phyloP scores from a whole-genome alignment of 2,888 invertebrate genomes.

The Quadroppia sp. region DNA sequence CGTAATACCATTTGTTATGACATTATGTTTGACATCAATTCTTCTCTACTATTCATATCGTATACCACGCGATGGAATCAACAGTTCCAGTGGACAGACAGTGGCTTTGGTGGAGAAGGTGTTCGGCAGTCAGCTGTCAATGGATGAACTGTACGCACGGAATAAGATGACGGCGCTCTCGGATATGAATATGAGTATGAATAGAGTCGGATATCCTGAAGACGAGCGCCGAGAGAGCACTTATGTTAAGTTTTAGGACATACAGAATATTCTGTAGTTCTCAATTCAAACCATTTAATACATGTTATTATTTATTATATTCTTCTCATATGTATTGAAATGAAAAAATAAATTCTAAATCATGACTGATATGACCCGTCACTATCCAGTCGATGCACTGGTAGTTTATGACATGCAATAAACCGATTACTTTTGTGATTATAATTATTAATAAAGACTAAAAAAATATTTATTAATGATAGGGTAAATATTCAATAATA shows the following conservation, averaged over 20 bases:
- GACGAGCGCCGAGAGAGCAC: background rate
- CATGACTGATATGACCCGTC: background rate
- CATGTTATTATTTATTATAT: background rate
- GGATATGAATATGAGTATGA: background rate
- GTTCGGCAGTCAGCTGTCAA: conserved; percentile 11
- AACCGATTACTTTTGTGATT: background rate
- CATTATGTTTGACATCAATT: background rate
- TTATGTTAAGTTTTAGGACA: conserved; percentile 12
- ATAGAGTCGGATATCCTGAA: background rate
- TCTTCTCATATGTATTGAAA: background rate
- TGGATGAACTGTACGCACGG: conserved; percentile 15
- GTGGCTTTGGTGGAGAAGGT: background rate
- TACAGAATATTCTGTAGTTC: background rate
- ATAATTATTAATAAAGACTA: background rate
- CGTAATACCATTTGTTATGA: background rate
- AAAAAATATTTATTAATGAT: background rate
- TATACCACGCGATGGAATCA: background rate
- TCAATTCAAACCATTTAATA: background rate
- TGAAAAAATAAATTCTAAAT: background rate
- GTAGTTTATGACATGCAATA: background rate
- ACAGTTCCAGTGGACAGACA: background rate
- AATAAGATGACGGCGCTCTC: background rate
- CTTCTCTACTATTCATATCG: background rate
- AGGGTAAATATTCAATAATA: background rate
- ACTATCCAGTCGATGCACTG: background rate